Conservation (phyloP, 2,797 vertebrate species). For the Botia kubotai region DNA sequence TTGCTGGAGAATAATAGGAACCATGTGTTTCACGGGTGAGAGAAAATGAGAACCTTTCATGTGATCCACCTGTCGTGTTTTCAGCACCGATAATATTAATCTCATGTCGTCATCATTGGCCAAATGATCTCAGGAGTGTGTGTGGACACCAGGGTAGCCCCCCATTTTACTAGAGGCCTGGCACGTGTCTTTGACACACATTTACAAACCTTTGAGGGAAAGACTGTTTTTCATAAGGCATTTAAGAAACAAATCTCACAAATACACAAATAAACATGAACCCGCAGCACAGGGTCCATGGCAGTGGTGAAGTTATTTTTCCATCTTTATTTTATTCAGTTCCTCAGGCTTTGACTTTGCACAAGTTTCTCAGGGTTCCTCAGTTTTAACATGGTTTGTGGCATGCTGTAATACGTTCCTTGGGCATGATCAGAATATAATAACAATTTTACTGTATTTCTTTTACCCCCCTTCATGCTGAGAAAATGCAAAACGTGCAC, state of each 20-base stretch:
- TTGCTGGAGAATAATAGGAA: conserved; percentile 88
- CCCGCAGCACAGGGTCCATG: conserved; percentile 32
- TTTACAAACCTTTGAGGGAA: conserved; percentile 17
- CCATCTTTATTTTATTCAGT: background rate
- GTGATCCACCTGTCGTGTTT: conserved; percentile 90
- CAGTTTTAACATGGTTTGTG: conserved; percentile 70
- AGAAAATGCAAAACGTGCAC: conserved; percentile 71
- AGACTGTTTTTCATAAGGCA: conserved; percentile 48
- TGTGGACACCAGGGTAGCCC: conserved; percentile 8
- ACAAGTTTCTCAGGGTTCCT: conserved; percentile 62
- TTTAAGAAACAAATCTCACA: conserved; percentile 39
- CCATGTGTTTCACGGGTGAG: conserved; percentile 83
- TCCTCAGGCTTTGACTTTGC: conserved; percentile 42
- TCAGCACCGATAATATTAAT: conserved; percentile 81
- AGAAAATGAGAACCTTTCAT: conserved; percentile 83
- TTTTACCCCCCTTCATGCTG: conserved; percentile 72
- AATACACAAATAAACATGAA: conserved; percentile 30
- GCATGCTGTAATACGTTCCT: conserved; percentile 74
- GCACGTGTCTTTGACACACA: conserved; percentile 37
- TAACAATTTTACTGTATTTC: conserved; percentile 75
- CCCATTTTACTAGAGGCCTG: conserved; percentile 14
- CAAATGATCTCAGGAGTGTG: conserved; percentile 61
- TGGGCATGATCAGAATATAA: conserved; percentile 77
- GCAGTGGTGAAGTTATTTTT: conserved; percentile 15
- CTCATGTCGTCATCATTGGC: conserved; percentile 79